These are phyloP conservation scores for Phalloptychus januarius DNA, from an alignment of 2,797 vertebrate species.

Conservation along the genomic window DNA sequence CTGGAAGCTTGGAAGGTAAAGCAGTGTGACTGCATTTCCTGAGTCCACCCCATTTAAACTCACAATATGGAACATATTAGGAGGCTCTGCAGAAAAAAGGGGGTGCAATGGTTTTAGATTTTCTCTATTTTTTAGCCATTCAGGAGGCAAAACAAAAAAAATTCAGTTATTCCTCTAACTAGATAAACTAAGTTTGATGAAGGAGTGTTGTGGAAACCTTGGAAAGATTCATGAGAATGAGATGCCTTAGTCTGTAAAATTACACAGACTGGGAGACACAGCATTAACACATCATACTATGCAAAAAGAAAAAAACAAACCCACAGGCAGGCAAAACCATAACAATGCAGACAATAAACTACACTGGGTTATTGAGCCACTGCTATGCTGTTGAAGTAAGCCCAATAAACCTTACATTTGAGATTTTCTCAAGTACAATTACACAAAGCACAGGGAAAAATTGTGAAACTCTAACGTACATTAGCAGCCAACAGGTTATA, in stretches of 20 bases:
- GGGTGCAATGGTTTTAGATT: conserved; percentile 70
- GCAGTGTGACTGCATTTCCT: conserved; percentile 85
- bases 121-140: conserved; percentile 55
- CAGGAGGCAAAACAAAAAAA: conserved; percentile 25
- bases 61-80: conserved; percentile 89
- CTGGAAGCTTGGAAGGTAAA: conserved; percentile 83
- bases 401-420: conserved; percentile 60
- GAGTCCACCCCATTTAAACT: conserved; percentile 84
- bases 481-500: conserved; percentile 12
- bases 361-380: conserved; percentile 43
- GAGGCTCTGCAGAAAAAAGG: conserved; percentile 64
- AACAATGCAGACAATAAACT: conserved; percentile 41
- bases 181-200: conserved; percentile 66
- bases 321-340: conserved; percentile 48
- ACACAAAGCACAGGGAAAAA: conserved; percentile 21
- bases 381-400: conserved; percentile 57
- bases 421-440: conserved; percentile 41
- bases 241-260: conserved; percentile 62
- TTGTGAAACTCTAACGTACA: background rate
- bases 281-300: conserved; percentile 50
- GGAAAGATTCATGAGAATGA: conserved; percentile 63
- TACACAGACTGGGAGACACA: conserved; percentile 51
- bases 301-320: conserved; percentile 24
- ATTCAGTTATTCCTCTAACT: conserved; percentile 64
- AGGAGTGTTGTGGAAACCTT: conserved; percentile 60